Base-by-base conservation (phyloP, 1,140 invertebrate species). In the Calephelis virginiensis region DNA sequence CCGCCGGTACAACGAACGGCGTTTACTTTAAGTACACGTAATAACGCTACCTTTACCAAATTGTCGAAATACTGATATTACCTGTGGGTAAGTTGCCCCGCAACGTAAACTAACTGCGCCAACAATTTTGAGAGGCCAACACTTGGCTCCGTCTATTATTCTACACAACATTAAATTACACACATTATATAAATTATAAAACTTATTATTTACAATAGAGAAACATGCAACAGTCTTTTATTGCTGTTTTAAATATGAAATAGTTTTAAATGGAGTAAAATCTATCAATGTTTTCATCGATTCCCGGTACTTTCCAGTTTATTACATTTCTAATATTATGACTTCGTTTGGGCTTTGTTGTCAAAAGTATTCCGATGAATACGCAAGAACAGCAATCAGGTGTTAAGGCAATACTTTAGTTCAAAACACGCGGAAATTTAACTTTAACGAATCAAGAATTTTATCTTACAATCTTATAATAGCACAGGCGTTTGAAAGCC, bases 51-150 rank as follows among this genome's bases (percentile, higher is more conserved):
- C 37, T 74, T 86, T 90, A 90, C 77, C 81, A 84, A 90, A 85
- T 85, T 82, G 75, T 87, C 80, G 78, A 89, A 86, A 90, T 90
- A 90, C 87, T 89, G 86, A 90, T 90, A 87, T 85, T 82, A 86
- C 84, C 78, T 79, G 80, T 72, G 82, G 76, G 82, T 76, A 73
- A 70, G 63, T 11, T 70, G 73, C 69, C 87, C 80, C 80, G 86
- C 87, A 89, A 87, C 84, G 70, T 83, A 88, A 88, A 89, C 82
- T 73, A 77, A 82, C 78, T 66, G 76, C 81, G 79, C 71, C 67
- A 64, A 66, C 76, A 77, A 77, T 71, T 73, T 68, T 80, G 75
- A 84, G 85, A 86, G 76, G 68, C 43, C 14, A 68, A 78, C 76
- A 66, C 71, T 64, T 56, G 46, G 48, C 65, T 56, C 60, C 66